Conservation (phyloP, 1,140 invertebrate genomes). For the Drosophila murphyi region DNA sequence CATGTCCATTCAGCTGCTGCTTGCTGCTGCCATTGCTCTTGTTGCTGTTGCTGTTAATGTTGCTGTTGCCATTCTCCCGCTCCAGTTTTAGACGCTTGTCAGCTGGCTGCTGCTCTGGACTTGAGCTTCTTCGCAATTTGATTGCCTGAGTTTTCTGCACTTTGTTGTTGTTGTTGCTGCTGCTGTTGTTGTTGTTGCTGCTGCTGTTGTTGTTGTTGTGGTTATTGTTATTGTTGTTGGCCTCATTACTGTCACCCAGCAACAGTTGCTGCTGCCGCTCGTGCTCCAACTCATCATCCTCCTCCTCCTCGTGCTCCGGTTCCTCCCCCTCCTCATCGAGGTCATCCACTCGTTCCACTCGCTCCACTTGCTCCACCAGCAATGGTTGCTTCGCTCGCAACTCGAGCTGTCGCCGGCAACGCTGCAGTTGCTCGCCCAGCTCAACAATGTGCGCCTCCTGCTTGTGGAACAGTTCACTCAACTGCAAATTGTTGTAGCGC, state of each 20-base stretch:
- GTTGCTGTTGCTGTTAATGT: conserved; percentile 10
- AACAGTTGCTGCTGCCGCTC: conserved; percentile 18
- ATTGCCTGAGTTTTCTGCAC: conserved; percentile 39
- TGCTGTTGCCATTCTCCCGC: conserved; percentile 12
- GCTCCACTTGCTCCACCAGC: conserved; percentile 19
- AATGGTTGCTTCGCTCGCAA: conserved; percentile 58
- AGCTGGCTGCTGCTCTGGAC: conserved; percentile 44
- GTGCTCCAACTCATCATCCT: conserved; percentile 32
- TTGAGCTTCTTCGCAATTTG: conserved; percentile 56
- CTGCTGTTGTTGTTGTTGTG: conserved; percentile 51
- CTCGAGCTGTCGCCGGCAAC: conserved; percentile 65
- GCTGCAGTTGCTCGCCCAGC: conserved; percentile 71
- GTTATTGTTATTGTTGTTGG: conserved; percentile 60
- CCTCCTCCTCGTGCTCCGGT: conserved; percentile 10
- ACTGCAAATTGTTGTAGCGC: conserved; percentile 70
- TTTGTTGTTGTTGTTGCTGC: conserved; percentile 45
- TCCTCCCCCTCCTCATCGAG: conserved; percentile 11
- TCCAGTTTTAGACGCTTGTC: conserved; percentile 60
- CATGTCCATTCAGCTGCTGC: conserved; percentile 26
- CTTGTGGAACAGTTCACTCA: conserved; percentile 70
- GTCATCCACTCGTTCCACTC: no score
- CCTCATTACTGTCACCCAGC: conserved; percentile 5
- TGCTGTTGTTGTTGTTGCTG: conserved; percentile 56
- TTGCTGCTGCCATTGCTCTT: neutral
- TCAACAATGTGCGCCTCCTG: conserved; percentile 76